Base-by-base conservation (phyloP, 2,888 invertebrate genomes). In the Teinopalpus imperialis region DNA sequence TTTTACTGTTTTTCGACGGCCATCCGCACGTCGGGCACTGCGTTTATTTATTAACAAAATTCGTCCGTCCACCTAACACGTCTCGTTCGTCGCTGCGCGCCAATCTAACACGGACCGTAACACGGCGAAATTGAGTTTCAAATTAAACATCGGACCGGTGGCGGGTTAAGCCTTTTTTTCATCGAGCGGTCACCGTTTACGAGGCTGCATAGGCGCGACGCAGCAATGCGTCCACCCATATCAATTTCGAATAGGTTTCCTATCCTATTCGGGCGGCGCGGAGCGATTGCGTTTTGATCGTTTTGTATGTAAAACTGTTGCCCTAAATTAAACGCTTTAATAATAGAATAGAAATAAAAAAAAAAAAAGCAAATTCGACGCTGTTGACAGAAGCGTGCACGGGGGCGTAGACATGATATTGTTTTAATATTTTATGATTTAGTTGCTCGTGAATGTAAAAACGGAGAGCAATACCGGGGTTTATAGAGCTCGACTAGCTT, bases 11-110 rank as follows among this genome's bases (percentile, higher is more conserved):
- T 82, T 80, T 69, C 66, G 63, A 71, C 70, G 64, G 65, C 66
- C 68, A 63, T 70, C 70, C 74, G 76, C 68, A 72, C 78, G 74
- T 64, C 65, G 69, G 77, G 72, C 74, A 73, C 74, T 75, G 76
- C 85, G 82, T 86, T 88, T 86, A 87, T 87, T 87, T 88, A 88
- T 88, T 87, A 87, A 86, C 85, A 83, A 82, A 85, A 83, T 81
- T 86, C 85, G 81, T 71, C 74, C 74, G 71, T 73, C 78, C 67
- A 74, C 78, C 78, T 74, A 71, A 75, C 75, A 71, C 74, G 73
- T 74, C 68, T 66, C 65, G 65, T 58, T 44, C 52, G 46, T 48
- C 43, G 32, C 44, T 37, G 26, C 29, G 24, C 27, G 31, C 9
- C 42, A 9, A 32, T 47, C 52, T 34, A 65, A 66, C 66, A 41